These are phyloP conservation scores for Pelecanus crispus DNA, from an alignment of 2,113 vertebrate species.

Conservation along the genomic window DNA sequence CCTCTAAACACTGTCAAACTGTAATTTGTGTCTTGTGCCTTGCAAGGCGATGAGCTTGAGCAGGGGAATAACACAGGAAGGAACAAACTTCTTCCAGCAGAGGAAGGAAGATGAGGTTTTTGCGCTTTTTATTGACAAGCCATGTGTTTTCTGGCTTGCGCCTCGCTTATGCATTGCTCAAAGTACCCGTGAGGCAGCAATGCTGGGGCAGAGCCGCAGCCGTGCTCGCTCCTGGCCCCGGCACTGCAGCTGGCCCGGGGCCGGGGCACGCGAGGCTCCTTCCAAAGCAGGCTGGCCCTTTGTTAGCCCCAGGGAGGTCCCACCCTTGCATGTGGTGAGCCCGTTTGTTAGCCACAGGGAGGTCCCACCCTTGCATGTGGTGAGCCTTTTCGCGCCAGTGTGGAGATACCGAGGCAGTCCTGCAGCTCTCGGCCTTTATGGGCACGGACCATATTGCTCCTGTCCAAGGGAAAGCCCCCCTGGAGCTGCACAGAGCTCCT, in stretches of 20 bases:
- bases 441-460: neutral
- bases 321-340: too few relatives aligned
- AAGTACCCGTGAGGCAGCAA: neutral
- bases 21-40: neutral
- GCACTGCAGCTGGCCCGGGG: neutral
- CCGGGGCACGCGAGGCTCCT: neutral
- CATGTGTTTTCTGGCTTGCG: neutral
- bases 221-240: neutral
- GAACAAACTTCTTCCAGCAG: neutral
- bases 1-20: neutral
- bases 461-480: neutral
- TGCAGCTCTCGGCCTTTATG: neutral
- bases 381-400: neutral
- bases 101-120: neutral
- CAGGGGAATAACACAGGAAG: neutral
- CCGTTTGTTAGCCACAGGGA: too few relatives aligned
- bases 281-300: neutral
- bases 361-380: neutral
- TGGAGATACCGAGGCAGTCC: neutral
- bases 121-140: neutral
- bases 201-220: neutral
- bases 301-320: too few relatives aligned
- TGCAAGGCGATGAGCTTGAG: neutral
- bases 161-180: accelerated
- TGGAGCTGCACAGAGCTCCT: neutral